Evolutionary conservation across 2,113 vertebrate species (phyloP).

Genomic region (Siniperca knerii): DNA sequence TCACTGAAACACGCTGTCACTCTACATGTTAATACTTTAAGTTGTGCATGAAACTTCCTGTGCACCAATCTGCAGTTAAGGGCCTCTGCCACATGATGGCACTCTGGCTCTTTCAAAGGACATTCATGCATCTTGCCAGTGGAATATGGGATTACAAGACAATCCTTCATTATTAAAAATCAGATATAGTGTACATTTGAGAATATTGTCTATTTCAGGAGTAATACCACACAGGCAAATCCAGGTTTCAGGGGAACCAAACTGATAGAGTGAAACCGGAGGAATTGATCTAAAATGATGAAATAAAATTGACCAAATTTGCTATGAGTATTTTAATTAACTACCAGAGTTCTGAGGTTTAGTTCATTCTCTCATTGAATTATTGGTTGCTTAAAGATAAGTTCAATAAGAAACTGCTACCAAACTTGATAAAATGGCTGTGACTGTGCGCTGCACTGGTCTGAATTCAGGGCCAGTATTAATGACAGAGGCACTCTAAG

Average conservation of each 20-base stretch:
- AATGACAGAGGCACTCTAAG: slow-evolving; percentile 39
- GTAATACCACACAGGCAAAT: slow-evolving; percentile 69
- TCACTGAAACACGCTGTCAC: background rate
- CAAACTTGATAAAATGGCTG: slow-evolving; percentile 49
- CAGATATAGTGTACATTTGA: slow-evolving; percentile 68
- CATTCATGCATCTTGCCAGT: background rate
- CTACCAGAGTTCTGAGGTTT: slow-evolving; percentile 56
- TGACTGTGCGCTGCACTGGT: slow-evolving; percentile 30
- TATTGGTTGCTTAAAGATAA: slow-evolving; percentile 56
- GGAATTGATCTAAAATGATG: slow-evolving; percentile 73
- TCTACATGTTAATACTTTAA: background rate
- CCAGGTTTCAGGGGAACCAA: slow-evolving; percentile 67
- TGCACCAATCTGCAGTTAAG: slow-evolving; percentile 23
- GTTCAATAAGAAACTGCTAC: slow-evolving; percentile 57
- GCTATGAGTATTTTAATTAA: slow-evolving; percentile 76
- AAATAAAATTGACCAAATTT: slow-evolving; percentile 74
- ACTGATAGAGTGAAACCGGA: slow-evolving; percentile 64
- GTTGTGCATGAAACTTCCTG: background rate
- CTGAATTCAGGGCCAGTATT: slow-evolving; percentile 37
- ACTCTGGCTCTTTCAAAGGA: slow-evolving; percentile 65
- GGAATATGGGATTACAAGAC: slow-evolving; percentile 50
- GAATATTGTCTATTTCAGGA: slow-evolving; percentile 74
- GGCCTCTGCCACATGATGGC: slow-evolving; percentile 69
- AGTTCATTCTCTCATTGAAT: slow-evolving; percentile 58
- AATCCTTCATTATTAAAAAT: slow-evolving; percentile 75